Evolutionary conservation across 2,888 invertebrate species (phyloP).

Genomic region (Agrilus mali): DNA sequence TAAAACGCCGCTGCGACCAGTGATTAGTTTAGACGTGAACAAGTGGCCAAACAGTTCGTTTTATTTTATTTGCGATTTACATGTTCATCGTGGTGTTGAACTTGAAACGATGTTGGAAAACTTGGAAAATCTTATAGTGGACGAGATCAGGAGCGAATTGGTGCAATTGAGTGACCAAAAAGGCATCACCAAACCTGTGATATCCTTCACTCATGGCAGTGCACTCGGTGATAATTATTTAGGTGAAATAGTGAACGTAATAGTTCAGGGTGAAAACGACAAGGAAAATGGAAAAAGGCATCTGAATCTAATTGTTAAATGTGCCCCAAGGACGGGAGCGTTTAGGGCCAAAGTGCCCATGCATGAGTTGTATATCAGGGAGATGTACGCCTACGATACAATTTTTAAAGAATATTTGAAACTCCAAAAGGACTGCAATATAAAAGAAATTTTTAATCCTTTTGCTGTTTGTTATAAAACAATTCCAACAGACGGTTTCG

Average conservation of each 20-base stretch:
- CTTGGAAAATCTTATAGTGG: too few relatives aligned
- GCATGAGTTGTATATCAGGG: constrained; percentile 16
- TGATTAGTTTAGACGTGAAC: too few relatives aligned
- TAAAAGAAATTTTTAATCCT: constrained; percentile 9
- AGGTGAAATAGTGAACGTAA: constrained; percentile 16
- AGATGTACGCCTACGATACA: constrained; percentile 14
- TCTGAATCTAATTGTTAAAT: constrained; percentile 21
- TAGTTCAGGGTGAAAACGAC: constrained; percentile 8
- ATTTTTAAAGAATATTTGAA: constrained; percentile 9
- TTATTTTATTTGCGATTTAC: too few relatives aligned
- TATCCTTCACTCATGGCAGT: constrained; percentile 10
- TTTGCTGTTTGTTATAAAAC: constrained; percentile 12
- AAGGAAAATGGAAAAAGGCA: constrained; percentile 5
- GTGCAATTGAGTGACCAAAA: too few relatives aligned
- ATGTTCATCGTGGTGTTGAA: too few relatives aligned
- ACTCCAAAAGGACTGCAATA: constrained; percentile 6
- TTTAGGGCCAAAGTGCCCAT: constrained; percentile 17
- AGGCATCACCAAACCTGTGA: too few relatives aligned
- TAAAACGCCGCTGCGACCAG: too few relatives aligned
- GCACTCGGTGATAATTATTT: constrained; percentile 22
- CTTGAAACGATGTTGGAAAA: too few relatives aligned
- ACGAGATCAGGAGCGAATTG: too few relatives aligned
- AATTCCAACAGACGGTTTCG: constrained; percentile 11
- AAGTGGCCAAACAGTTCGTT: too few relatives aligned
- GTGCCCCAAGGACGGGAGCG: constrained; percentile 14